Conservation (phyloP, 2,113 vertebrate species). For the Nycticebus coucang region DNA sequence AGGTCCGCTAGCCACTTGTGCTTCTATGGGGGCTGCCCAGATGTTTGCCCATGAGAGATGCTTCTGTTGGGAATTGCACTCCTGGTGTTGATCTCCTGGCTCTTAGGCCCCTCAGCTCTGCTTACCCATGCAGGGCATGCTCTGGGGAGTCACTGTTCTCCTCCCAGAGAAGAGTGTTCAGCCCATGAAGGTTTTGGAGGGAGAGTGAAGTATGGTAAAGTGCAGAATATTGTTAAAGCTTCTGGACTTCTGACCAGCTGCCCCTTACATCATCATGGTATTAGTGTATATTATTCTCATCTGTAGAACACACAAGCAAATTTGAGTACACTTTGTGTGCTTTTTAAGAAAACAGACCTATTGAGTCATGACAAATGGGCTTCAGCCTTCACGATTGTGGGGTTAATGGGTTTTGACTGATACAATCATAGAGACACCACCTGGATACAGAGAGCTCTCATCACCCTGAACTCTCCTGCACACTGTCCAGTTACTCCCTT, state of each 20-base stretch:
- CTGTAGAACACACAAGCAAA: not conserved
- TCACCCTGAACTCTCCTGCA: not conserved
- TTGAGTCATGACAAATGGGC: not conserved
- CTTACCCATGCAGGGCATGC: no score
- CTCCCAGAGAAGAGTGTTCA: not conserved
- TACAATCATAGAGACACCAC: not conserved
- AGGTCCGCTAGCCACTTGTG: no score
- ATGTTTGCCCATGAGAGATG: no score
- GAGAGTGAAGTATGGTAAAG: not conserved
- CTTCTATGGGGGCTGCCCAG: no score
- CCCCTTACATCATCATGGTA: no score
- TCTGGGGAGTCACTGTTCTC: no score
- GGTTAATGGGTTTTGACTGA: not conserved
- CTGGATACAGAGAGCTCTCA: rapidly evolving
- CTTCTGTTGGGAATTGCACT: no score
- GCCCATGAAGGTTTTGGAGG: not conserved
- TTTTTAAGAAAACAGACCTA: not conserved
- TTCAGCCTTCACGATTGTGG: not conserved
- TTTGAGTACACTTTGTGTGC: not conserved
- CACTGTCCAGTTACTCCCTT: not conserved
- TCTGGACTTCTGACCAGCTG: no score
- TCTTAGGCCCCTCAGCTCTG: no score
- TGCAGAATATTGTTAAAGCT: not conserved
- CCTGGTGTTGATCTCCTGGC: no score
- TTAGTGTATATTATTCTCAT: not conserved